These are phyloP conservation scores for Ernsta delagoae DNA, from an alignment of 2,888 invertebrate species.

Conservation along the genomic window DNA sequence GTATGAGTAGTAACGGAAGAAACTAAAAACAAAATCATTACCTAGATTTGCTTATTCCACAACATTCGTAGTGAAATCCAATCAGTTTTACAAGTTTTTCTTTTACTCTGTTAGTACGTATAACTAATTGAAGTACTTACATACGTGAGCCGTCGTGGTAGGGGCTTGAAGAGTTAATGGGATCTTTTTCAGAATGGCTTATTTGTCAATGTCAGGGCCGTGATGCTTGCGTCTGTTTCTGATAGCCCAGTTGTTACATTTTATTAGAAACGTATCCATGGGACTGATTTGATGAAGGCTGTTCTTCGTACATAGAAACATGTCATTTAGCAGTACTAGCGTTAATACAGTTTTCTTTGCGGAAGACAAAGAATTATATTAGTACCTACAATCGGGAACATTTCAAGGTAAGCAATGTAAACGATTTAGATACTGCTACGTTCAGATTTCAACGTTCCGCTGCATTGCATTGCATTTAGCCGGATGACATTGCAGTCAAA, in stretches of 20 bases:
- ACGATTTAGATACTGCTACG: neutral
- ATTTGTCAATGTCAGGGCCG: constrained; percentile 76
- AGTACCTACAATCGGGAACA: neutral
- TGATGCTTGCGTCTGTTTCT: constrained; percentile 72
- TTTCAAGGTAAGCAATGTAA: neutral
- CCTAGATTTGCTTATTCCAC: neutral
- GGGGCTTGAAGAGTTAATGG: constrained; percentile 65
- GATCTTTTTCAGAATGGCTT: constrained; percentile 73
- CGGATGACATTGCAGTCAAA: neutral
- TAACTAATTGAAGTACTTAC: constrained; percentile 16
- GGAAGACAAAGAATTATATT: constrained; percentile 7
- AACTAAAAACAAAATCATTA: too few species aligned
- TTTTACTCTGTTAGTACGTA: neutral
- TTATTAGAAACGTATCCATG: constrained; percentile 65
- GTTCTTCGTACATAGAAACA: constrained; percentile 24
- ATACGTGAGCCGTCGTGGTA: constrained; percentile 51
- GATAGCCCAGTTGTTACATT: constrained; percentile 73
- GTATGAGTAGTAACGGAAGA: too few species aligned
- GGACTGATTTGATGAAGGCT: constrained; percentile 32
- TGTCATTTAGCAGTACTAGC: constrained; percentile 22
- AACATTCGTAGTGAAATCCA: neutral
- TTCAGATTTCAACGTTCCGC: neutral
- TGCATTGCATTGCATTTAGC: neutral
- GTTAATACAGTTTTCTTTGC: constrained; percentile 21
- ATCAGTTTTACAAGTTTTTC: neutral